Base-by-base conservation (phyloP, 2,113 vertebrate species). In the Rynchops niger region DNA sequence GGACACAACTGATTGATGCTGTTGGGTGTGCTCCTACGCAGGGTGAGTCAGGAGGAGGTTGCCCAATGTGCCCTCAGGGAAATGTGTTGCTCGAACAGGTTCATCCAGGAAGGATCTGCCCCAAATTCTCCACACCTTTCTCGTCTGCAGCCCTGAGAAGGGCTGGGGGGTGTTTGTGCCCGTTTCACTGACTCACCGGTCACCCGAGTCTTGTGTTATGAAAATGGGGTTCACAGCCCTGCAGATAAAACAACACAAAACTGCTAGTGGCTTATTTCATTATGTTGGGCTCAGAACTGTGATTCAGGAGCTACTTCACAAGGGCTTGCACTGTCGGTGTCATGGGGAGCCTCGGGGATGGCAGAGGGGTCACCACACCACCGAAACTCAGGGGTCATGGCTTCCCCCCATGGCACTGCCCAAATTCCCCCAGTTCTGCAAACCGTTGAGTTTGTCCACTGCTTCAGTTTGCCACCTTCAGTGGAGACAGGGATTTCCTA, bases 321-420 rank as follows among this genome's bases (percentile, higher is more conserved):
- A 55, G 29, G 36, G 11, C 20, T 88, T 79, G 73, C 19, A 3
- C n/a, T 4, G 0, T 15, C 1, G 2, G 36, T 70, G 66, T 47
- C 30, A 43, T 0, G 0, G 5, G 34, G 9, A 56, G 15, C 21
- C n/a, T 63, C 1, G 0, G 52, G 27, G 21, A n/a, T 3, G 2
- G 32, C 17, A 32, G 40, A 69, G 59, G 26, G 36, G 15, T 65
- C 26, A 22, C 34, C 40, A 69, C 7, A 5, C 34, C 43, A 52
- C 32, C 3, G 29, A 29, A 56, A 30, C 22, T 45, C 53, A 23
- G 0, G 2, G 29, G 9, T 27, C n/a, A 36, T 55, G 56, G 9
- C 40, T 84, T 61, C 38, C 21, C 32, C 32, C 11, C 12, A 3
- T 1, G 5, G 27, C 23, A 12, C 17, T 71, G 61, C 42, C 17